phyloP scores from a whole-genome alignment of 2,113 vertebrate species.

The Cryptotis parvus region DNA sequence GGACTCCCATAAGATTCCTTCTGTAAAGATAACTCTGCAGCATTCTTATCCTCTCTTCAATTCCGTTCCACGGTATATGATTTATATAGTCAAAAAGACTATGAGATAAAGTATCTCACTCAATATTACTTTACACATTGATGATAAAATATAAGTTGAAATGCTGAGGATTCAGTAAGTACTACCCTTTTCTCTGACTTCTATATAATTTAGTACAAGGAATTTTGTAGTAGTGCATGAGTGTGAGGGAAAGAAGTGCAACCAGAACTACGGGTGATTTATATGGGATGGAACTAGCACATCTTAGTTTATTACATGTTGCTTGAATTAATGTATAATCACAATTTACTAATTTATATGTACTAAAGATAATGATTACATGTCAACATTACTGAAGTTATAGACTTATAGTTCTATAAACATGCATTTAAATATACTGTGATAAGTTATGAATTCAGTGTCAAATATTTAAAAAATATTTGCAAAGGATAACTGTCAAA shows the following conservation, averaged over 20 bases:
- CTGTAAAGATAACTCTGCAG: neutral
- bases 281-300: neutral
- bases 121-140: neutral
- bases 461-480: neutral
- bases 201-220: neutral
- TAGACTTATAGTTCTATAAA: neutral
- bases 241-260: neutral
- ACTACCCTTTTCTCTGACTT: neutral
- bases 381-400: neutral
- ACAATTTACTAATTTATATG: neutral
- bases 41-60: neutral
- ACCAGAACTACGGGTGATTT: neutral
- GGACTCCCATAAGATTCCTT: neutral
- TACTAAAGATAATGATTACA: neutral
- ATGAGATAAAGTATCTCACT: conserved; percentile 2
- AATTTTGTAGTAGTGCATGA: neutral
- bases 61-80: neutral
- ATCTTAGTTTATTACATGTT: neutral
- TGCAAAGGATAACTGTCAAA: neutral
- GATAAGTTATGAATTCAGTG: neutral
- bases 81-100: neutral
- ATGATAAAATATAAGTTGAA: neutral
- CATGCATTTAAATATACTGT: neutral
- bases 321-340: neutral
- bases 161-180: neutral